Conservation (phyloP, 2,888 invertebrate genomes). For the Dendrolimus pini region DNA sequence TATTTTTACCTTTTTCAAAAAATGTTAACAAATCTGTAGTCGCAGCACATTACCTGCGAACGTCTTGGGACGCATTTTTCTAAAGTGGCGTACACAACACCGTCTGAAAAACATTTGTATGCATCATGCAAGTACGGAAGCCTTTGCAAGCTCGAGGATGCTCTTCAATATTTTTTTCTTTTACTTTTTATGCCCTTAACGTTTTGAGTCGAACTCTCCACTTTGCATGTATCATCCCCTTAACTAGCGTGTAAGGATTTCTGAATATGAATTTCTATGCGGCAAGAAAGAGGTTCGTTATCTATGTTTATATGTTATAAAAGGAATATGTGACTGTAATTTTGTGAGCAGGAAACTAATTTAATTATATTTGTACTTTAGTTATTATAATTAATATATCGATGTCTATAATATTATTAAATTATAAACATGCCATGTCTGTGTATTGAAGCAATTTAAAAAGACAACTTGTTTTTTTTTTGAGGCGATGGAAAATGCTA, state of each 20-base stretch:
- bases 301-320: no score
- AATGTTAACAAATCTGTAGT: no score
- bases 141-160: conserved; percentile 30
- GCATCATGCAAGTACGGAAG: conserved; percentile 28
- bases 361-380: no score
- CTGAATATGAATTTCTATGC: conserved; percentile 28
- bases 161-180: conserved; percentile 31
- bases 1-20: no score
- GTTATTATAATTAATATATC: no score
- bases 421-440: no score
- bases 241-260: conserved; percentile 31
- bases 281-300: conserved; percentile 23
- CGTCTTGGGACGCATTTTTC: not conserved
- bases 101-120: conserved; percentile 32
- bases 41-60: not conserved
- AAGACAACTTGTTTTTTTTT: no score
- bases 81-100: conserved; percentile 23
- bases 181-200: conserved; percentile 38
- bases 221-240: conserved; percentile 34
- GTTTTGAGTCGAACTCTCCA: conserved; percentile 37
- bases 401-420: no score
- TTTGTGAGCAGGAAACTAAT: no score
- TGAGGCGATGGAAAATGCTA: no score
- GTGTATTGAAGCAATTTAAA: no score
- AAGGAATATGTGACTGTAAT: no score